phyloP scores from a whole-genome alignment of 2,113 vertebrate species.

The Girardinichthys multiradiatus region DNA sequence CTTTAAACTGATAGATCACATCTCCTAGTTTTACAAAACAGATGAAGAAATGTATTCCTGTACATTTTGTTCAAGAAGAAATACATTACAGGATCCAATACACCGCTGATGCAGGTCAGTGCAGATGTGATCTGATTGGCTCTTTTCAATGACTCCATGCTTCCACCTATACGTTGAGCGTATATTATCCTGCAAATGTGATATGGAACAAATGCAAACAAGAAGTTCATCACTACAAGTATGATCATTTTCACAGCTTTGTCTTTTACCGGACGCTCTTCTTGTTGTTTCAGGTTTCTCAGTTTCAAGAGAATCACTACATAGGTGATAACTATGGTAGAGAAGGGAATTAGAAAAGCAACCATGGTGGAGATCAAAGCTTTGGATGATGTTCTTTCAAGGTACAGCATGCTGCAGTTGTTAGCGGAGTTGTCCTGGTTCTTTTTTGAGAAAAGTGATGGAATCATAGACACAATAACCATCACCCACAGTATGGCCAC shows the following conservation, averaged over 20 bases:
- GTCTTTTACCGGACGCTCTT: conserved; percentile 29
- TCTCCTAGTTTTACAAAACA: conserved; percentile 58
- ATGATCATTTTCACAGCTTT: conserved; percentile 77
- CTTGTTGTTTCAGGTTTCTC: conserved; percentile 45
- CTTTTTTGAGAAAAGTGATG: conserved; percentile 59
- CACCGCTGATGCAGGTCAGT: conserved; percentile 75
- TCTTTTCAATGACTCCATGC: conserved; percentile 25
- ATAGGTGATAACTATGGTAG: conserved; percentile 66
- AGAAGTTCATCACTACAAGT: conserved; percentile 72
- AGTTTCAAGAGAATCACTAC: conserved; percentile 73
- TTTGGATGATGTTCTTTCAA: conserved; percentile 58
- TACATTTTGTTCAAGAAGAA: conserved; percentile 76
- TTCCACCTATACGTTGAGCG: conserved; percentile 40
- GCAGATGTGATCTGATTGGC: conserved; percentile 77
- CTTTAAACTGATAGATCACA: background rate
- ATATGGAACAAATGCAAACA: conserved; percentile 79
- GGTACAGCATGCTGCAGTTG: conserved; percentile 72
- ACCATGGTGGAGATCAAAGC: conserved; percentile 71
- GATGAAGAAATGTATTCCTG: conserved; percentile 48
- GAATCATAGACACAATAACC: conserved; percentile 61
- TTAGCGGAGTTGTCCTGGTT: conserved; percentile 20
- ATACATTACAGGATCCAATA: conserved; percentile 81
- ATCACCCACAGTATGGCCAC: conserved; percentile 68
- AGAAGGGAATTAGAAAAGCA: conserved; percentile 71
- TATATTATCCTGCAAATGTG: conserved; percentile 75